A percentile compares a stretch with the other conserved stretches of the same genome.
Conservation (phyloP, 2,888 invertebrate genomes). For the Cataglyphis livida region DNA sequence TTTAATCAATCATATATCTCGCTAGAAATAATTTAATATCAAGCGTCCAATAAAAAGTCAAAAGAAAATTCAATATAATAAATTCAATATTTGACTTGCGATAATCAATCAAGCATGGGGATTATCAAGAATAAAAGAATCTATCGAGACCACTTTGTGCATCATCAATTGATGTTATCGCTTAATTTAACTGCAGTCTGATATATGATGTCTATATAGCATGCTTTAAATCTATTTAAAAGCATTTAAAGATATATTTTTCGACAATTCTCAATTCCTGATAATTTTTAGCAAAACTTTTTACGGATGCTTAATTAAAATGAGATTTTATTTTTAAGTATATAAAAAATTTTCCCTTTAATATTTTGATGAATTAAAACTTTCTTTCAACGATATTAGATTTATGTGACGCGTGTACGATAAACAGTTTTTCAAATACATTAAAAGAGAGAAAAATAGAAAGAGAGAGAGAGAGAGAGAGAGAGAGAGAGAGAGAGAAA, state of each 20-base stretch:
- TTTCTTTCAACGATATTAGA: conserved; percentile 17
- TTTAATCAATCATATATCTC: conserved; percentile 1
- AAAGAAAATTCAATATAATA: neutral
- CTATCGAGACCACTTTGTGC: conserved; percentile 19
- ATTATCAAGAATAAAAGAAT: conserved; percentile 17
- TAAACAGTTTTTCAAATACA: conserved; percentile 30
- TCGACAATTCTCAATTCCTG: neutral
- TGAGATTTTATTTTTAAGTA: neutral
- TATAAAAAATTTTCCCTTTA: conserved; percentile 8
- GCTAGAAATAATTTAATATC: conserved; percentile 20
- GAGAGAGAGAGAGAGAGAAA: neutral
- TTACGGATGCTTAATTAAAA: conserved; percentile 18
- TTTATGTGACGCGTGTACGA: conserved; percentile 13
- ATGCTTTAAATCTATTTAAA: neutral
- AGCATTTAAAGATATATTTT: neutral
- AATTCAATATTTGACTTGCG: neutral
- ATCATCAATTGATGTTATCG: conserved; percentile 20
- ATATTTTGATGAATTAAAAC: conserved; percentile 34
- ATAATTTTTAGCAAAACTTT: conserved; percentile 1
- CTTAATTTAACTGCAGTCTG: conserved; percentile 25
- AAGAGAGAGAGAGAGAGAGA: neutral
- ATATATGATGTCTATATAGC: neutral
- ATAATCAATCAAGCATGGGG: conserved; percentile 22
- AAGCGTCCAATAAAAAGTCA: neutral
- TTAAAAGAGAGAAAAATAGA: neutral